These are phyloP conservation scores for Aporophyla nigra DNA, from an alignment of 2,888 invertebrate species.

Conservation along the genomic window DNA sequence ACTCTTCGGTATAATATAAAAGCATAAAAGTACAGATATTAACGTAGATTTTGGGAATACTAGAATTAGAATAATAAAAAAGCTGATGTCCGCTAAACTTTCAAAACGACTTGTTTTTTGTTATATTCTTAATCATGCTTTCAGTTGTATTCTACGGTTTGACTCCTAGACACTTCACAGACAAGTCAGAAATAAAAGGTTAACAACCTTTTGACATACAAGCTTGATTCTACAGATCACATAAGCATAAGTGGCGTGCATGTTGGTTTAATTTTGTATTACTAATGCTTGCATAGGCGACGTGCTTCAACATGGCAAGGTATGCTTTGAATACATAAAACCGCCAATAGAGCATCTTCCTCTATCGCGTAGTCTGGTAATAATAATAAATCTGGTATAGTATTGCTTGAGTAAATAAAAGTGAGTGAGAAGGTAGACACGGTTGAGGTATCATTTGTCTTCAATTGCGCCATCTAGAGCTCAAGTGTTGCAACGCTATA, in stretches of 20 bases:
- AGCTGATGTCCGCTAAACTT: too few species aligned
- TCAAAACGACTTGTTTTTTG: too few species aligned
- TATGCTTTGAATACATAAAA: conserved; percentile 10
- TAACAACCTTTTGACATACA: conserved; percentile 1
- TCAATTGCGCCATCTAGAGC: background rate
- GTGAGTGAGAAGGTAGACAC: too few species aligned
- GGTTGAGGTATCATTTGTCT: too few species aligned
- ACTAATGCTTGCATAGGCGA: conserved; percentile 10
- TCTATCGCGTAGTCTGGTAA: background rate
- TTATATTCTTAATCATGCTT: background rate
- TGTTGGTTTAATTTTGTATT: conserved; percentile 30
- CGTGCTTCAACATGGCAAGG: conserved; percentile 4
- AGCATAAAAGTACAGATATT: too few species aligned
- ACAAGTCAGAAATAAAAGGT: background rate
- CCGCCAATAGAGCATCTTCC: background rate
- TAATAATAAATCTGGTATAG: background rate
- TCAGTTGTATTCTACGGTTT: background rate
- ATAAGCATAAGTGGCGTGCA: conserved; percentile 16
- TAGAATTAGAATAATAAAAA: too few species aligned
- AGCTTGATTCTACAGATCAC: conserved; percentile 34
- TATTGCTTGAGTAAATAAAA: background rate
- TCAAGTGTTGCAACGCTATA: background rate
- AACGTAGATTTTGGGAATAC: too few species aligned
- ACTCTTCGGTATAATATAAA: too few species aligned
- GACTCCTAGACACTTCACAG: background rate